Percentiles rank a stretch among this genome's conserved stretches.
Evolutionary conservation across 2,888 invertebrate genomes (phyloP).

Genomic region (Parelbella ahira): DNA sequence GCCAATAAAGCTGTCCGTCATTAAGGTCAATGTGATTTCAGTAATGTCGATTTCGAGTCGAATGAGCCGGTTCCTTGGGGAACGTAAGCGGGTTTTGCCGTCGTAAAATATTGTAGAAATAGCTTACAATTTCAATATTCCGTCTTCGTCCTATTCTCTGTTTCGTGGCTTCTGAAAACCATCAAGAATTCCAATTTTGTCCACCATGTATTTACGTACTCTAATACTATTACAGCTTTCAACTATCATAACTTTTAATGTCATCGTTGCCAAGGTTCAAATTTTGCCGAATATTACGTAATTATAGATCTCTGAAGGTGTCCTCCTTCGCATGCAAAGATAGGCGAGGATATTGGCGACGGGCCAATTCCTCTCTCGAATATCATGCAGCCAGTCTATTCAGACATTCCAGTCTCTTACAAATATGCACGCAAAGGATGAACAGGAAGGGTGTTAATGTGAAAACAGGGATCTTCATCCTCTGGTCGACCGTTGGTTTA

Average conservation of each 20-base stretch:
- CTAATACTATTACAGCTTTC: too few species aligned
- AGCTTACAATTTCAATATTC: too few species aligned
- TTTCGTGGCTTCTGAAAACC: too few species aligned
- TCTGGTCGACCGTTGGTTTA: constrained; percentile 44
- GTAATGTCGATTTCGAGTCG: too few species aligned
- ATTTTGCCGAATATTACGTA: constrained; percentile 39
- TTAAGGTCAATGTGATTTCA: too few species aligned
- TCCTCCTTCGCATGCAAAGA: constrained; percentile 41
- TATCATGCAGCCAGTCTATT: constrained; percentile 48
- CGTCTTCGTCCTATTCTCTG: too few species aligned
- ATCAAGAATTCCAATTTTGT: too few species aligned
- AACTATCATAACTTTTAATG: neutral
- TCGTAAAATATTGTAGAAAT: too few species aligned
- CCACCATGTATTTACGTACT: too few species aligned
- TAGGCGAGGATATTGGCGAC: constrained; percentile 51
- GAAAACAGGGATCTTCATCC: constrained; percentile 37
- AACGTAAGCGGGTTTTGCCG: too few species aligned
- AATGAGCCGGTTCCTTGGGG: too few species aligned
- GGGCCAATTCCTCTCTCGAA: constrained; percentile 52
- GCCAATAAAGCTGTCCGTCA: too few species aligned
- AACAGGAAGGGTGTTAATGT: constrained; percentile 34
- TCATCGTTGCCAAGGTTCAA: constrained; percentile 1
- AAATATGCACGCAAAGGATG: constrained; percentile 32
- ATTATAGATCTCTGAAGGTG: constrained; percentile 36
- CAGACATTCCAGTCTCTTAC: constrained; percentile 39